phyloP scores from a whole-genome alignment of 1,140 invertebrate species.

The Cotesia glomerata region DNA sequence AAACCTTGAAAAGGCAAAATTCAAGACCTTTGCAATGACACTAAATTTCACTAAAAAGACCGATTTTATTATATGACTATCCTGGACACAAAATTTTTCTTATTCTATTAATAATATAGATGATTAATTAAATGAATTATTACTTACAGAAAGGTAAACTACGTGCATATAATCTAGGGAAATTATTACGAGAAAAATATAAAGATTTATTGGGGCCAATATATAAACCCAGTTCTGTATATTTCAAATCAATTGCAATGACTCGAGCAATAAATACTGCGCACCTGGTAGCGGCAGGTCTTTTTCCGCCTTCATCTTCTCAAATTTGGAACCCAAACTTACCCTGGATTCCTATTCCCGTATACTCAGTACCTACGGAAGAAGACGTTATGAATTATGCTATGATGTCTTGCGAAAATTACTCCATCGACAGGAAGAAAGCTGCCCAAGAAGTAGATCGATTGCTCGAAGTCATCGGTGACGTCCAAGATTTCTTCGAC shows the following conservation, averaged over 20 bases:
- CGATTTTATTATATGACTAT: too few species aligned
- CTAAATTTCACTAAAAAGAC: too few species aligned
- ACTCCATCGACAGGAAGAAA: slow-evolving; percentile 8
- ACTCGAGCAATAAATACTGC: slow-evolving; percentile 25
- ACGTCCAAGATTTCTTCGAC: background rate
- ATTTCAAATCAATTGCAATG: slow-evolving; percentile 17
- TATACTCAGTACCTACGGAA: background rate
- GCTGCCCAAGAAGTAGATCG: background rate
- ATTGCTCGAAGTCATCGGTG: background rate
- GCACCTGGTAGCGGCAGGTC: slow-evolving; percentile 30
- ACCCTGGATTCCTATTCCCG: slow-evolving; percentile 29
- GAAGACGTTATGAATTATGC: slow-evolving; percentile 8
- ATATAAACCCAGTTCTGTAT: slow-evolving; percentile 14
- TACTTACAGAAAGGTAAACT: slow-evolving; percentile 27
- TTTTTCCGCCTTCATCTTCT: slow-evolving; percentile 21
- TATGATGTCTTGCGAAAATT: slow-evolving; percentile 22
- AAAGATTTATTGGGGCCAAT: slow-evolving; percentile 10
- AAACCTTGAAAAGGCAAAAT: too few species aligned
- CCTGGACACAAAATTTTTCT: too few species aligned
- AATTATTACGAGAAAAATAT: slow-evolving; percentile 24
- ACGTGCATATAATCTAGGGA: slow-evolving; percentile 25
- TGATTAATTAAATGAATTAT: background rate
- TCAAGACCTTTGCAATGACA: too few species aligned
- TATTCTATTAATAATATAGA: too few species aligned
- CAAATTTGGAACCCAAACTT: slow-evolving; percentile 31